Base-by-base conservation (phyloP, 2,888 invertebrate genomes). In the Synergus umbraculus region DNA sequence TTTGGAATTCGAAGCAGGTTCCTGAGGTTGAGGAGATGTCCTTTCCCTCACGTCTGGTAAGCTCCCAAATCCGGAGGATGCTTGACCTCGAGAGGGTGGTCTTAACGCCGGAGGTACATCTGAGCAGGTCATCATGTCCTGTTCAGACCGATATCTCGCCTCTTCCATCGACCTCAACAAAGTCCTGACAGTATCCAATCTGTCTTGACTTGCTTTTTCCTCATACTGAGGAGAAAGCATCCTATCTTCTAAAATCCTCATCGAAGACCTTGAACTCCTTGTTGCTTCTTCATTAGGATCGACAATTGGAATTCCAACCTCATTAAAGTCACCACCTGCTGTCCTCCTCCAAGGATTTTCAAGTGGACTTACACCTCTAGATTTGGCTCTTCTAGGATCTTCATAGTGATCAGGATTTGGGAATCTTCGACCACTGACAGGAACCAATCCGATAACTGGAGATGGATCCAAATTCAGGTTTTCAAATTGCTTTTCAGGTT, bases 261-360 rank as follows among this genome's bases (percentile, higher is more conserved):
- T 49, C 0, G 78, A 76, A 9, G 60, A n/a, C 66, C 69, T 83
- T 10, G 84, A 83, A 41, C 58, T 78, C 12, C 69, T 79, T 3
- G 81, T 69, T 18, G 66, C 54, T 9, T 69, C 44, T 49, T 81
- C 79, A 60, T 83, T 79, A 22, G 82, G 78, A 13, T 88, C 83
- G 3, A 88, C 77, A 22, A 90, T 83, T 2, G 92, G 92, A 80
- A 92, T 91, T 3, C 92, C 92, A 69, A 92, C 83, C 86, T 92
- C 91, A 69, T 92, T 92, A 67, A 92, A 92, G 80, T 92, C 89
- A 0, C 92, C 22, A 22, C 1, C 22, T 22, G 22, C 92, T 60
- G 54, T 73, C 49, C 41, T 73, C 2, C 69, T 86, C 37, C 80
- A 82, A 15, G 81, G 43, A 63, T 80, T 44, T 10, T 37, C 78